Evolutionary conservation across 2,797 vertebrate genomes (phyloP).

Genomic region (Sebastes taczanowskii): DNA sequence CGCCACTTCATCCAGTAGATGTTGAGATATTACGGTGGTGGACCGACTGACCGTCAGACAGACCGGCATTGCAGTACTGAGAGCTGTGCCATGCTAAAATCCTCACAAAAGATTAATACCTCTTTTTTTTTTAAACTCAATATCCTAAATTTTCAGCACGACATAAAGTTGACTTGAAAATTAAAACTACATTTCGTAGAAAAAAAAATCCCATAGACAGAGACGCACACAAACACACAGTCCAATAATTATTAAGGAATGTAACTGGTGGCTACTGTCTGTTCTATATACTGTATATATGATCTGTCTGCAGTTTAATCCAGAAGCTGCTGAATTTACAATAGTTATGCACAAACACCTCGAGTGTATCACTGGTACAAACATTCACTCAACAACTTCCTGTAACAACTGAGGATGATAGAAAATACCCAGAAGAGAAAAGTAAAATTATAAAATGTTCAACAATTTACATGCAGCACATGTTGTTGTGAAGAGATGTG

Average conservation of each 20-base stretch:
- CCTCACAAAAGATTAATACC: background rate
- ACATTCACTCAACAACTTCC: constrained; percentile 1
- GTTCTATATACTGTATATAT: background rate
- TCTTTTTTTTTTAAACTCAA: background rate
- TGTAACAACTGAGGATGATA: background rate
- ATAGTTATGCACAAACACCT: background rate
- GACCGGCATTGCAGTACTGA: background rate
- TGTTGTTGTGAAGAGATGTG: background rate
- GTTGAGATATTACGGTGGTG: background rate
- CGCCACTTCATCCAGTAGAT: background rate
- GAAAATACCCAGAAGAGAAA: background rate
- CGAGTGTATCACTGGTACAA: background rate
- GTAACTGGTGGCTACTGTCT: background rate
- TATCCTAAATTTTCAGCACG: background rate
- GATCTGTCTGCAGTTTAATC: background rate
- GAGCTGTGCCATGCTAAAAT: background rate
- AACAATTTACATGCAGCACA: background rate
- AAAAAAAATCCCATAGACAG: background rate
- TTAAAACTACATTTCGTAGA: background rate
- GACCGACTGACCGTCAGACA: background rate
- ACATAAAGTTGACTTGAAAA: background rate
- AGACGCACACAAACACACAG: constrained; percentile 2
- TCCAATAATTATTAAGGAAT: background rate
- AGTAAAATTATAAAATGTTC: background rate
- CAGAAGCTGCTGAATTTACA: background rate